A percentile compares a stretch with the other conserved stretches of the same genome.
These are phyloP conservation scores for Zaprionus kolodkinae DNA, from an alignment of 1,140 invertebrate genomes.

Conservation along the genomic window DNA sequence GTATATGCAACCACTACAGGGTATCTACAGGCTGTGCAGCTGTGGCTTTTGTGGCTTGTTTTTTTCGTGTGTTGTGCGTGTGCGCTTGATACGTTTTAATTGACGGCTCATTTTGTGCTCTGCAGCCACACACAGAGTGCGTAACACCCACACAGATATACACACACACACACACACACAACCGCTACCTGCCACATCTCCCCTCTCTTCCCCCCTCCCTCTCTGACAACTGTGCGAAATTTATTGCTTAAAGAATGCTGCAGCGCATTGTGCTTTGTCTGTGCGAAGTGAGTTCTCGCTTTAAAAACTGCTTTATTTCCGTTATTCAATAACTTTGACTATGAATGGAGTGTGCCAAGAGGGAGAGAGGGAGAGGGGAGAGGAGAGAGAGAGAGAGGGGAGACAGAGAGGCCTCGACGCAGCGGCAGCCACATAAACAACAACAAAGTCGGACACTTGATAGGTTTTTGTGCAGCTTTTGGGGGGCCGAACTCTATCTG, in stretches of 20 bases:
- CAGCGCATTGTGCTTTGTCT: constrained; percentile 13
- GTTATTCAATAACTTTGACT: constrained; percentile 69
- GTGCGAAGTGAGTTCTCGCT: constrained; percentile 9
- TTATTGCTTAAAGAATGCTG: constrained; percentile 38
- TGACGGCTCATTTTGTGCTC: constrained; percentile 68
- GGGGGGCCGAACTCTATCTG: constrained; percentile 15
- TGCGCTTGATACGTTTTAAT: constrained; percentile 68
- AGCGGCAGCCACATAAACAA: constrained; percentile 19
- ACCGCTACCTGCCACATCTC: neutral
- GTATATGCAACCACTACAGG: neutral
- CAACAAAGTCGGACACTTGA: constrained; percentile 70
- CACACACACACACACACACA: neutral
- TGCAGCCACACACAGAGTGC: constrained; percentile 8
- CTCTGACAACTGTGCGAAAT: neutral
- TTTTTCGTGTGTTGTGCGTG: constrained; percentile 22
- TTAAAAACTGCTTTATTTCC: constrained; percentile 75
- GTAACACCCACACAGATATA: constrained; percentile 1
- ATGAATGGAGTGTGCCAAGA: constrained; percentile 34
- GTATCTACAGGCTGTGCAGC: neutral
- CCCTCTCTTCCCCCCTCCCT: neutral
- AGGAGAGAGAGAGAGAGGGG: neutral
- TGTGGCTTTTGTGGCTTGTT: neutral
- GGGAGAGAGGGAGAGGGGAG: neutral
- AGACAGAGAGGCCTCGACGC: constrained; percentile 26
- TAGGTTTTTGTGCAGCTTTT: constrained; percentile 68